Base-by-base conservation (phyloP, 1,140 invertebrate species). In the Papilio glaucus region DNA sequence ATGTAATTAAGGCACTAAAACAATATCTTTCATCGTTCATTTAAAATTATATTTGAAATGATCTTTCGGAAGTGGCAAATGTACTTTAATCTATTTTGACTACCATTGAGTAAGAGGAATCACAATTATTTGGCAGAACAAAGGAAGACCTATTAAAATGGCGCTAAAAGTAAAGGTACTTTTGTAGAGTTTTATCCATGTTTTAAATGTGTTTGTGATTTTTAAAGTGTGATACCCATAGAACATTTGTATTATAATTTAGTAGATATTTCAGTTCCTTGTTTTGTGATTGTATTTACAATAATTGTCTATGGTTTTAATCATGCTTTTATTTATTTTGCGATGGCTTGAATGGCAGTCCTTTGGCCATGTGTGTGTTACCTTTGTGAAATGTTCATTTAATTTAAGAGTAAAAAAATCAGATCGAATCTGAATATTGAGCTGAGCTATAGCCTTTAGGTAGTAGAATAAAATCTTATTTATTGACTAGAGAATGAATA, bases 391-490 rank as follows among this genome's bases (percentile, higher is more conserved):
- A n/a, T 67, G 41, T 72, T 70, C 71, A 71, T 73, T 74, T 65
- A 63, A 71, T 69, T 77, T 70, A 71, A 45, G 41, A 45, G 21
- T 68, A 24, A 45, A 71, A 75, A 26, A 71, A 77, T 84, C 81
- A 84, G 84, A 86, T 87, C 49, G 73, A 81, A 85, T 87, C 85
- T 87, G 85, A 84, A 85, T 84, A 84, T 26, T 21, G 39, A 68
- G 41, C 62, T 37, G 38, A 65, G 33, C 37, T 65, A 9, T 65
- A 65, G n/a, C n/a, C 38, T 26, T 24, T 45, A 45, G 41, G 10
- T 41, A 41, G 49, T 53, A 24, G 42, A 45, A 53, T 53, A 2
- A 26, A 33, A 63, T 63, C 61, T 63, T 18, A 63, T 63, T 63
- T 63, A 63, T 63, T 63, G 33, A 39, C 33, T 63, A 33, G 61